These are phyloP conservation scores for Onychomys torridus DNA, from an alignment of 2,797 vertebrate genomes.

Conservation along the genomic window DNA sequence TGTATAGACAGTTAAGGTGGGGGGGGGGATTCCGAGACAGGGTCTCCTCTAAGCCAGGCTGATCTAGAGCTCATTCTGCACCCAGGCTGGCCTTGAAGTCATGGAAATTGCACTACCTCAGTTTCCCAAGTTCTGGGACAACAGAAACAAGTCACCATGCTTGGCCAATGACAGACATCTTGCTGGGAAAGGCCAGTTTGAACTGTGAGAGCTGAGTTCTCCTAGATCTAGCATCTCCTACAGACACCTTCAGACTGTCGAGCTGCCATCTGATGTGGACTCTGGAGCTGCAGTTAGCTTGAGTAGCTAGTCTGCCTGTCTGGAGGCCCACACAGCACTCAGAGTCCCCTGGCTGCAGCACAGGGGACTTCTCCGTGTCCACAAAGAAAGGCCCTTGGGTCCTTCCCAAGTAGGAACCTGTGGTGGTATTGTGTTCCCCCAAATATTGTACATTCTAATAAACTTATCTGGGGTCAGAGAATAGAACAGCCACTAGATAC, in stretches of 20 bases:
- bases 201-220: not conserved
- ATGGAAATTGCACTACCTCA: not conserved
- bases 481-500: no score
- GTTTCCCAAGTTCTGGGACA: not conserved
- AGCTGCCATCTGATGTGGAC: rapidly evolving
- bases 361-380: no score
- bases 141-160: not conserved
- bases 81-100: not conserved
- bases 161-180: not conserved
- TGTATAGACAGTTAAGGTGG: no score
- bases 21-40: not conserved
- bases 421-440: no score
- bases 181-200: not conserved
- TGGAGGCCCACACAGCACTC: not conserved
- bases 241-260: not conserved
- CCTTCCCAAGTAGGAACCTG: not conserved
- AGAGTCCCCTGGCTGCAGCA: rapidly evolving
- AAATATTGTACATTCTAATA: no score
- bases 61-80: not conserved
- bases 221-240: not conserved
- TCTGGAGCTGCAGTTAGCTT: rapidly evolving
- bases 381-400: not conserved
- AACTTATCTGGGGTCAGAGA: no score
- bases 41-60: not conserved
- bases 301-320: not conserved